Base-by-base conservation (phyloP, 2,888 invertebrate genomes). In the Tiliacea aurago region DNA sequence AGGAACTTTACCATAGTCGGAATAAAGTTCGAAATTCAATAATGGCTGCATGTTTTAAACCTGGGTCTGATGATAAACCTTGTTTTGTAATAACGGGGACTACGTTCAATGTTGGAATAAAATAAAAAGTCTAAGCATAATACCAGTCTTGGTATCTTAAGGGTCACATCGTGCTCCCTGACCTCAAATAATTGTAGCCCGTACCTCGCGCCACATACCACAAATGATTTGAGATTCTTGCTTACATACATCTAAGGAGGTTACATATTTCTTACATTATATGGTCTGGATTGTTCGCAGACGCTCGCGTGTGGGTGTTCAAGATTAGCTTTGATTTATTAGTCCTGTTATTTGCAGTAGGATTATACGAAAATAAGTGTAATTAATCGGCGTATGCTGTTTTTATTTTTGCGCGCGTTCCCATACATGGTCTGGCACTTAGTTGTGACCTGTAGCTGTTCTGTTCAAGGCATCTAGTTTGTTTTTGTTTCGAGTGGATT, bases 151-250 rank as follows among this genome's bases (percentile, higher is more conserved):
- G 51, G 65, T 69, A 73, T 81, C 70, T 61, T 47, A 73, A 68
- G 76, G 81, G 78, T 79, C 85, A 78, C 68, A 84, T 65, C 70
- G 63, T 76, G 85, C 79, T 84, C 84, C 70, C 83, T 87, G 91
- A 90, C 90, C 90, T 88, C 85, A 85, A 87, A 85, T 89, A 86
- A 87, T 86, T 89, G 80, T 83, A 78, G 81, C 73, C 62, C 59
- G 70, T 71, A 79, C 79, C 77, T 76, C 78, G 86, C 75, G 76
- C 72, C 78, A 81, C 69, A 81, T 84, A 77, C 84, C 74, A 51
- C 65, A 68, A 67, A 28, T 72, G 59, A 80, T 78, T 83, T 74
- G 83, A 80, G 75, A 85, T 80, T 81, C 79, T 84, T 76, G 76
- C 59, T 70, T 59, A 71, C 73, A 78, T 74, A 73, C 59, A 58